Evolutionary conservation across 2,888 invertebrate genomes (phyloP).

Genomic region (Chymomyza amoena): DNA sequence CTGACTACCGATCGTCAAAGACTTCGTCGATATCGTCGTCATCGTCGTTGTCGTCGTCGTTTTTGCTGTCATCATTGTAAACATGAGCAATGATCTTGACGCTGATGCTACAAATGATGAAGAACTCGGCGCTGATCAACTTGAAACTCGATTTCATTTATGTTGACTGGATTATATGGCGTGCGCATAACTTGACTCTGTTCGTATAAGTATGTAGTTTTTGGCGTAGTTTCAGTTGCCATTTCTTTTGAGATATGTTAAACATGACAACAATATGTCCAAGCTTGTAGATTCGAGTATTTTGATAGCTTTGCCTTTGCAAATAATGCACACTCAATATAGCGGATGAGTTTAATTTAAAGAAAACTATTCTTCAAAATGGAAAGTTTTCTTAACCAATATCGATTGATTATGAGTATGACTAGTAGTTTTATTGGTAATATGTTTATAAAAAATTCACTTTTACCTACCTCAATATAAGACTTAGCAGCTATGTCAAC

Average conservation of each 20-base stretch:
- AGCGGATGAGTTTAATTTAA: too few relatives aligned
- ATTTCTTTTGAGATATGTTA: slow-evolving; percentile 69
- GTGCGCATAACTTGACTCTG: background rate
- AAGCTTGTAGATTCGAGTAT: slow-evolving; percentile 43
- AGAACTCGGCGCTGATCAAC: slow-evolving; percentile 70
- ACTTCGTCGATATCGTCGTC: slow-evolving; percentile 14
- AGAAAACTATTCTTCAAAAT: too few relatives aligned
- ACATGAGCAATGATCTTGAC: slow-evolving; percentile 78
- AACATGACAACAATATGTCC: slow-evolving; percentile 76
- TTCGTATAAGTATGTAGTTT: background rate
- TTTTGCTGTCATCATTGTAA: slow-evolving; percentile 74
- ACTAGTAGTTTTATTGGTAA: too few relatives aligned
- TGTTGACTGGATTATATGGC: background rate
- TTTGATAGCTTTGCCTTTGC: slow-evolving; percentile 22
- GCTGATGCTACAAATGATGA: slow-evolving; percentile 78
- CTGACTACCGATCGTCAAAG: slow-evolving; percentile 14
- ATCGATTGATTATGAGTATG: too few relatives aligned
- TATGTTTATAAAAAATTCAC: too few relatives aligned
- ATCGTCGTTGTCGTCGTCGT: slow-evolving; percentile 21
- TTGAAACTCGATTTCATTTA: slow-evolving; percentile 9
- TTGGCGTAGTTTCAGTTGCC: background rate
- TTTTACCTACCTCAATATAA: too few relatives aligned
- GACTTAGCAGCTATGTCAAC: too few relatives aligned
- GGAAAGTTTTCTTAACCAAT: too few relatives aligned
- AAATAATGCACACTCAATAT: background rate